These are phyloP conservation scores for Scylla paramamosain DNA, from an alignment of 1,140 invertebrate genomes.

Conservation along the genomic window DNA sequence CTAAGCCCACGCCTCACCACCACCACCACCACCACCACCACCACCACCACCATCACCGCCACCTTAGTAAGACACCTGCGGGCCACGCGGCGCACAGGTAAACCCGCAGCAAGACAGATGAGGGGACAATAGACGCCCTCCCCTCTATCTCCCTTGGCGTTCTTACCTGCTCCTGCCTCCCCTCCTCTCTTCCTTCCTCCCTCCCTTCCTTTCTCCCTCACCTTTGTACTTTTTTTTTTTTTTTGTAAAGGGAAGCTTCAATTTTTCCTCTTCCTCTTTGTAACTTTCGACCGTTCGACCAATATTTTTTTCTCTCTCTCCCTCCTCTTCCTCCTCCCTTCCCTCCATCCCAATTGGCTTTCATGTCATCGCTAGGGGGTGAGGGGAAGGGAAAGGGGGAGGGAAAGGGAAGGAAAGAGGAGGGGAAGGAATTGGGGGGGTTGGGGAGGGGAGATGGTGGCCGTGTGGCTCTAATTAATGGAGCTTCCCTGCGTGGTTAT, in stretches of 20 bases:
- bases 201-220: not conserved
- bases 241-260: not conserved
- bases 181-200: too few relatives aligned
- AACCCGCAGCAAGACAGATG: too few relatives aligned
- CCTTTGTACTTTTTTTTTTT: not conserved
- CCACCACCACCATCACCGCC: too few relatives aligned
- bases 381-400: not conserved
- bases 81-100: too few relatives aligned
- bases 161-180: too few relatives aligned
- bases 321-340: not conserved
- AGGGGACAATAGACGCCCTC: too few relatives aligned
- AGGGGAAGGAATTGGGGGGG: not conserved
- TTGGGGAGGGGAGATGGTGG: not conserved
- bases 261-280: constrained; percentile 13
- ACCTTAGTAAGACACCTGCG: too few relatives aligned
- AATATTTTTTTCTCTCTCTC: not conserved
- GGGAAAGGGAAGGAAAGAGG: not conserved
- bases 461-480: not conserved
- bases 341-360: not conserved
- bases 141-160: too few relatives aligned
- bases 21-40: too few relatives aligned
- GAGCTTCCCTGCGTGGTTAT: not conserved
- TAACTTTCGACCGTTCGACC: constrained; percentile 10
- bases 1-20: too few relatives aligned
- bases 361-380: constrained; percentile 4